A percentile compares a stretch with the other conserved stretches of the same genome.
Evolutionary conservation across 2,888 invertebrate species (phyloP).

Genomic region (Panzeria rudis): DNA sequence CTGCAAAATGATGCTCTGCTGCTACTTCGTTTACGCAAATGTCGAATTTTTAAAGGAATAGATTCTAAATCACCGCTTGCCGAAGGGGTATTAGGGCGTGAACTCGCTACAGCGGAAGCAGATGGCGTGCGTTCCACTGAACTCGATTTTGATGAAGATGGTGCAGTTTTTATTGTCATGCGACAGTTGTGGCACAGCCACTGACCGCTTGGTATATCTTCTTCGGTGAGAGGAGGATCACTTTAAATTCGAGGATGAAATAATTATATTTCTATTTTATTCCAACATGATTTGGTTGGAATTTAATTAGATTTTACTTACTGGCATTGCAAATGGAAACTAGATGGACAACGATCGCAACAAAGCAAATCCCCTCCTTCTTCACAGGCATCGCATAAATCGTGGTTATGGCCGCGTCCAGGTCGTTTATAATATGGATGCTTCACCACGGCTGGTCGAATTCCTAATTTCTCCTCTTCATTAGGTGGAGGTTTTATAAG

Average conservation of each 20-base stretch:
- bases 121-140: slow-evolving; percentile 82
- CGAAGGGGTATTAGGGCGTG: slow-evolving; percentile 80
- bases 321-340: slow-evolving; percentile 98
- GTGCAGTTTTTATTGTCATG: slow-evolving; percentile 80
- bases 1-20: slow-evolving; percentile 79
- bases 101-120: slow-evolving; percentile 77
- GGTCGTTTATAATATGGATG: slow-evolving; percentile 94
- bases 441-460: slow-evolving; percentile 86
- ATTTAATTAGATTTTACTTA: slow-evolving; percentile 84
- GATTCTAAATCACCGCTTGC: slow-evolving; percentile 77
- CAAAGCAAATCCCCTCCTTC: slow-evolving; percentile 98
- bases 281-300: neutral
- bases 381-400: slow-evolving; percentile 96
- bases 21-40: slow-evolving; percentile 82
- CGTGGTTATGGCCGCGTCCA: slow-evolving; percentile 95
- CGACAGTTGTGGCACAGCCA: slow-evolving; percentile 95
- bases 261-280: neutral
- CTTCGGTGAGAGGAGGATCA: slow-evolving; percentile 95
- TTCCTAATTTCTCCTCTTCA: slow-evolving; percentile 86
- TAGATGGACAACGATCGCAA: slow-evolving; percentile 97
- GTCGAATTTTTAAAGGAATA: slow-evolving; percentile 83
- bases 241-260: slow-evolving; percentile 84
- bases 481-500: slow-evolving; percentile 96
- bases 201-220: slow-evolving; percentile 94
- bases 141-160: slow-evolving; percentile 84